A percentile compares a stretch with the other conserved stretches of the same genome.
Evolutionary conservation across 2,888 invertebrate species (phyloP).

Genomic region (Toxonevra muliebris): DNA sequence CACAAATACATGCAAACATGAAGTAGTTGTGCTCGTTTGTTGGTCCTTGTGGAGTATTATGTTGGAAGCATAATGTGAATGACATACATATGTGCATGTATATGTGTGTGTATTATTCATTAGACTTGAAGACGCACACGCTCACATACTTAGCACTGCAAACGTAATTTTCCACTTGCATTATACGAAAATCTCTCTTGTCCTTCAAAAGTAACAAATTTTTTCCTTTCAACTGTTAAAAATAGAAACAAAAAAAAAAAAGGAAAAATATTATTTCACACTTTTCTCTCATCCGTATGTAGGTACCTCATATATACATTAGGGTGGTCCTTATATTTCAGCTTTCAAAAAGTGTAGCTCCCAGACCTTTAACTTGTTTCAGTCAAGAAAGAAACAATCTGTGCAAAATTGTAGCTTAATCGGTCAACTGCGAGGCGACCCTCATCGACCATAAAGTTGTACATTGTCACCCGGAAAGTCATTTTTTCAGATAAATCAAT

Average conservation of each 20-base stretch:
- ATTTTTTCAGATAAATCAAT: too few species aligned
- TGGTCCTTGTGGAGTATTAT: background rate
- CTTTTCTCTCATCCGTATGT: constrained; percentile 3
- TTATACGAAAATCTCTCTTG: constrained; percentile 11
- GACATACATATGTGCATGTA: background rate
- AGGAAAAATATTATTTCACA: constrained; percentile 15
- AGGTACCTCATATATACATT: too few species aligned
- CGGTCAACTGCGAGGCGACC: too few species aligned
- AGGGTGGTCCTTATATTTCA: too few species aligned
- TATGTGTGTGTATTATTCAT: constrained; percentile 22
- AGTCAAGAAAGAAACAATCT: too few species aligned
- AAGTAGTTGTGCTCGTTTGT: constrained; percentile 12
- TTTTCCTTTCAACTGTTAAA: background rate
- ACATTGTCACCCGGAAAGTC: too few species aligned
- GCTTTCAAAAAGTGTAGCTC: too few species aligned
- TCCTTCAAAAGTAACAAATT: constrained; percentile 18
- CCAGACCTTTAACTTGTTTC: too few species aligned
- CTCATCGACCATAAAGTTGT: too few species aligned
- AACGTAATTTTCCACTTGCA: constrained; percentile 28
- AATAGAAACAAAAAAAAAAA: constrained; percentile 2
- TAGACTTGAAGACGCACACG: constrained; percentile 15
- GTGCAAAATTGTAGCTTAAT: too few species aligned
- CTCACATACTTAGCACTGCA: background rate
- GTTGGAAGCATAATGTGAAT: too few species aligned
- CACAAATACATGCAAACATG: constrained; percentile 27